Percentiles rank a stretch among this genome's conserved stretches.
Evolutionary conservation across 2,113 vertebrate species (phyloP).

Genomic region (Limnothrissa miodon): DNA sequence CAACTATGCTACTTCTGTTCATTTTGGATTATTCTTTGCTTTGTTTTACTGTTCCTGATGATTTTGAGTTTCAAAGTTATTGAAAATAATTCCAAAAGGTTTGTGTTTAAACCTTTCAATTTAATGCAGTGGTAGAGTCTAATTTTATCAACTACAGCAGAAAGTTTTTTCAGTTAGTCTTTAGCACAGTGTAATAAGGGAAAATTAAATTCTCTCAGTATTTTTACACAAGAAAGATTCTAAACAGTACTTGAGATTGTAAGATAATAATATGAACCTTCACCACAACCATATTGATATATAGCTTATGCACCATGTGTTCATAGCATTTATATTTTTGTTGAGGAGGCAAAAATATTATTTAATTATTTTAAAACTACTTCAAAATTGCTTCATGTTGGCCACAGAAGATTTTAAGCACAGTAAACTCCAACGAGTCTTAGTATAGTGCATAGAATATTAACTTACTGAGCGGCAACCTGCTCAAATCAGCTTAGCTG

Average conservation of each 20-base stretch:
- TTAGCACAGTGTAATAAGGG: no score
- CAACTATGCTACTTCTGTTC: no score
- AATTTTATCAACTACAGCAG: no score
- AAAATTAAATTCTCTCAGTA: no score
- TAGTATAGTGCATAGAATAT: slow-evolving; percentile 20
- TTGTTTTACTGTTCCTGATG: no score
- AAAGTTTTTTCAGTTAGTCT: no score
- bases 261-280: not conserved
- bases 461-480: slow-evolving; percentile 25
- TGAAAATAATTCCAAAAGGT: no score
- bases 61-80: no score
- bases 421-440: not conserved
- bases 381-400: not conserved
- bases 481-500: slow-evolving; percentile 38
- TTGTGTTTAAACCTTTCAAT: no score
- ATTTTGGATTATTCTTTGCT: no score
- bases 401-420: not conserved
- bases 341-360: not conserved
- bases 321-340: not conserved
- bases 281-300: not conserved
- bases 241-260: not conserved
- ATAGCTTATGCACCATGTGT: not conserved
- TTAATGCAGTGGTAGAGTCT: no score
- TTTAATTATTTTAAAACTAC: not conserved
- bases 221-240: not conserved